Conservation (phyloP, 2,113 vertebrate species). For the Nipponia nippon region DNA sequence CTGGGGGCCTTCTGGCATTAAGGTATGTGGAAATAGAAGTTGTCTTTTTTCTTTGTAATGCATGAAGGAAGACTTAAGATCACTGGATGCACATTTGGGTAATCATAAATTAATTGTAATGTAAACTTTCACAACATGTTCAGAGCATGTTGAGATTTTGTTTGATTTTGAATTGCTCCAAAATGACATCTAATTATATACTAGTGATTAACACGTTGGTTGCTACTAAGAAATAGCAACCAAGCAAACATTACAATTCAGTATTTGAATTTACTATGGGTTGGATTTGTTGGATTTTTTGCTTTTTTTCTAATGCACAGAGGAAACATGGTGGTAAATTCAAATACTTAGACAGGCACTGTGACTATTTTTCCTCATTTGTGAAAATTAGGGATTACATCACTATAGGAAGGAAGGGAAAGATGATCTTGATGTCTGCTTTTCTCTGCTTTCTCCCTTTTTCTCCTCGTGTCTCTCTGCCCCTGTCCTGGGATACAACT, state of each 20-base stretch:
- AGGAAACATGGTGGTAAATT: constrained; percentile 34
- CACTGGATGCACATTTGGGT: constrained; percentile 52
- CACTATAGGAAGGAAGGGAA: neutral
- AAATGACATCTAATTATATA: constrained; percentile 69
- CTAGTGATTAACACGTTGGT: constrained; percentile 62
- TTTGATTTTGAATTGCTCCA: constrained; percentile 69
- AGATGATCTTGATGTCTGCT: neutral
- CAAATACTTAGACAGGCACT: neutral
- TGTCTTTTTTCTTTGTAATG: constrained; percentile 34
- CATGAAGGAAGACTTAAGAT: constrained; percentile 44
- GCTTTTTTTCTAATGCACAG: neutral
- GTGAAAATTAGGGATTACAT: constrained; percentile 21
- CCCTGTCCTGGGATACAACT: fast-evolving
- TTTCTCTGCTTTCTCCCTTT: neutral
- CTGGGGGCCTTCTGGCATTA: neutral
- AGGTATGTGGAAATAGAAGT: constrained; percentile 6
- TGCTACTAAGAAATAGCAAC: constrained; percentile 61
- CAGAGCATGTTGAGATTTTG: constrained; percentile 61
- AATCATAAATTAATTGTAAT: constrained; percentile 69
- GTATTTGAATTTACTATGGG: constrained; percentile 39
- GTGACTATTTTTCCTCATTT: neutral
- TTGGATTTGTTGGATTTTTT: constrained; percentile 22
- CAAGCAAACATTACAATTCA: constrained; percentile 43
- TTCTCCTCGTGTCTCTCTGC: neutral
- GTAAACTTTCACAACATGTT: constrained; percentile 64